phyloP scores from a whole-genome alignment of 1,140 invertebrate genomes.

The Armadillidium nasatum region DNA sequence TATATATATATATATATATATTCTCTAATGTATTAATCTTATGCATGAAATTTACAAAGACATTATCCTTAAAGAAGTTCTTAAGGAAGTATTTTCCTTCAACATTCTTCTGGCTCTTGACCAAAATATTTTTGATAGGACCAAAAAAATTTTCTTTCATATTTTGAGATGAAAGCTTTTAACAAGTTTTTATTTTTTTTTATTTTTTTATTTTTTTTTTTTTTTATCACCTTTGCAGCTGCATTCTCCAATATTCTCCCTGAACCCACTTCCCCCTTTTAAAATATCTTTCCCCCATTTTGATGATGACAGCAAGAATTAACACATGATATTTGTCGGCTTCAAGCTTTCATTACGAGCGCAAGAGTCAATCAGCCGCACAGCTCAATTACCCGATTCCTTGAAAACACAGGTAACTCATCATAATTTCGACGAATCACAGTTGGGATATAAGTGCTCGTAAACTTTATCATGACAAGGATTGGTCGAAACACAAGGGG shows the following conservation, averaged over 20 bases:
- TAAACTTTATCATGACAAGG: background rate
- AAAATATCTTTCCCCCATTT: no score
- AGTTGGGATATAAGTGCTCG: background rate
- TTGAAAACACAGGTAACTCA: constrained; percentile 14
- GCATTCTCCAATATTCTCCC: background rate
- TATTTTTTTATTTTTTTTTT: background rate
- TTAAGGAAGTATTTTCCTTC: no score
- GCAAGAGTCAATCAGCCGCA: constrained; percentile 39
- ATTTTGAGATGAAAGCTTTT: no score
- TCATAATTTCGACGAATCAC: constrained; percentile 21
- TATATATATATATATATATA: no score
- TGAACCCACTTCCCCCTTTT: background rate
- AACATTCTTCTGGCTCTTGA: no score
- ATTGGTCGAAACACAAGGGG: constrained; percentile 3
- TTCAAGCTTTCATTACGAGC: constrained; percentile 44
- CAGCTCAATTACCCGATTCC: constrained; percentile 41
- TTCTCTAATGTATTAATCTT: no score
- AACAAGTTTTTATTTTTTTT: no score
- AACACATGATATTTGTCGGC: constrained; percentile 43
- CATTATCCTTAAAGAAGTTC: no score
- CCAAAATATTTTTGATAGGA: no score
- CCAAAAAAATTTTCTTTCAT: no score
- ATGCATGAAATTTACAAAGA: no score
- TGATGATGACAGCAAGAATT: constrained; percentile 41
- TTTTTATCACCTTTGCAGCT: background rate